A percentile compares a stretch with the other conserved stretches of the same genome.
Evolutionary conservation across 2,888 invertebrate species (phyloP).

Genomic region (Acleris literana): DNA sequence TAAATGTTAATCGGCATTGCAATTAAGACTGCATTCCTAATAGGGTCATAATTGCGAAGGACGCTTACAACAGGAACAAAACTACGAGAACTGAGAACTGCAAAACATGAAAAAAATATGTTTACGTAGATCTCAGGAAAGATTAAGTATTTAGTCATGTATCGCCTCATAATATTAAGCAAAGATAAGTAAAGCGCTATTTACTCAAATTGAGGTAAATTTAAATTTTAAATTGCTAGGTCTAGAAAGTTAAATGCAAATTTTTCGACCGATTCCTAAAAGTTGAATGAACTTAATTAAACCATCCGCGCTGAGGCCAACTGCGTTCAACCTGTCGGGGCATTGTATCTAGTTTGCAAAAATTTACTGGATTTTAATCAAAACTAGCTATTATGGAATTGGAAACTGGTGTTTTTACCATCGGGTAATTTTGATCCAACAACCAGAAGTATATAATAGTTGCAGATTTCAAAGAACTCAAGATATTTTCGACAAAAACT

Average conservation of each 20-base stretch:
- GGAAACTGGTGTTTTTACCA: no score
- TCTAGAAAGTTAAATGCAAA: conserved; percentile 22
- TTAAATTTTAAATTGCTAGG: background rate
- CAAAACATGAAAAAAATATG: conserved; percentile 13
- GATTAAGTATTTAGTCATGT: conserved; percentile 9
- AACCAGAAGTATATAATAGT: no score
- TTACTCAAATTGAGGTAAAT: background rate
- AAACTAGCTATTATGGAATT: no score
- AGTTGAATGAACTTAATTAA: conserved; percentile 71
- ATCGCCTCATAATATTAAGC: background rate
- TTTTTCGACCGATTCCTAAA: conserved; percentile 45
- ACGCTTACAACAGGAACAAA: conserved; percentile 1
- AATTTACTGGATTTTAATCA: conserved; percentile 1
- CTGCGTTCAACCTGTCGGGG: conserved; percentile 54
- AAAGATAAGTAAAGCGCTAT: no score
- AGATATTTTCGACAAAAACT: background rate
- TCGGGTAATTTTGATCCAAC: no score
- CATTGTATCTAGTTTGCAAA: conserved; percentile 51
- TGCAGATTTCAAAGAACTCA: no score
- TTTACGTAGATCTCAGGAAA: conserved; percentile 19
- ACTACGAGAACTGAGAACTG: conserved; percentile 10
- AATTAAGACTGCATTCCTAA: conserved; percentile 43
- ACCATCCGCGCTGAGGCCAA: conserved; percentile 47
- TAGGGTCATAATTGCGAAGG: conserved; percentile 36
- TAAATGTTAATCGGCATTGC: conserved; percentile 9